These are phyloP conservation scores for Eospalax fontanierii DNA, from an alignment of 2,797 vertebrate species.

Conservation along the genomic window DNA sequence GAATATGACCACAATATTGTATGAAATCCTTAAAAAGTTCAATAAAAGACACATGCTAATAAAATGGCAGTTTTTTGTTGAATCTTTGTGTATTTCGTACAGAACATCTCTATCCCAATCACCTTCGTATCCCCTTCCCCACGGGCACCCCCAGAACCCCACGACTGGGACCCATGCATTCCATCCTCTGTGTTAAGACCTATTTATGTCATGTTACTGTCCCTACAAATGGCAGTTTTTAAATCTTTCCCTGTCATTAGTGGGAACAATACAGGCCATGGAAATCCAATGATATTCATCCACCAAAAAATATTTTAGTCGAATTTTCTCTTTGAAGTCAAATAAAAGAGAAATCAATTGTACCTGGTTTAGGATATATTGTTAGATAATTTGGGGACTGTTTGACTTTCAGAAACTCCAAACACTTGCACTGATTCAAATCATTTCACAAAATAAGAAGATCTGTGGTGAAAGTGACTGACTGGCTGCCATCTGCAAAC, in stretches of 20 bases:
- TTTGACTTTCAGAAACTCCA: slow-evolving; percentile 73
- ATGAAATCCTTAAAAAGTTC: no score
- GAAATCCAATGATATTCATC: slow-evolving; percentile 64
- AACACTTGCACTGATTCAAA: slow-evolving; percentile 81
- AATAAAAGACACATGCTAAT: no score
- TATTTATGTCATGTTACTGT: no score
- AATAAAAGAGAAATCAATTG: slow-evolving; percentile 67
- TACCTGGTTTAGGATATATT: background rate
- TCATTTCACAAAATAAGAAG: slow-evolving; percentile 82
- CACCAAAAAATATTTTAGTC: slow-evolving; percentile 63
- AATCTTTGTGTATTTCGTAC: no score
- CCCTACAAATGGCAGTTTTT: background rate
- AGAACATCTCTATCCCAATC: no score
- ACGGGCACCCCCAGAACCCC: no score
- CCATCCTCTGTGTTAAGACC: no score
- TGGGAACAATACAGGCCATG: slow-evolving; percentile 59
- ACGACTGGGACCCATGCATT: no score
- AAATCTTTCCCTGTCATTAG: slow-evolving; percentile 50
- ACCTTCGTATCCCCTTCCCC: no score
- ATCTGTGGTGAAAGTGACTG: slow-evolving; percentile 77
- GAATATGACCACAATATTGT: no score
- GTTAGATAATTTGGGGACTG: slow-evolving; percentile 65
- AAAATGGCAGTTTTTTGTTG: no score
- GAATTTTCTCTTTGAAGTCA: slow-evolving; percentile 74
- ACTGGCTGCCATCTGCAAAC: slow-evolving; percentile 72